Evolutionary conservation across 2,113 vertebrate genomes (phyloP).

Genomic region (Tapirus terrestris): DNA sequence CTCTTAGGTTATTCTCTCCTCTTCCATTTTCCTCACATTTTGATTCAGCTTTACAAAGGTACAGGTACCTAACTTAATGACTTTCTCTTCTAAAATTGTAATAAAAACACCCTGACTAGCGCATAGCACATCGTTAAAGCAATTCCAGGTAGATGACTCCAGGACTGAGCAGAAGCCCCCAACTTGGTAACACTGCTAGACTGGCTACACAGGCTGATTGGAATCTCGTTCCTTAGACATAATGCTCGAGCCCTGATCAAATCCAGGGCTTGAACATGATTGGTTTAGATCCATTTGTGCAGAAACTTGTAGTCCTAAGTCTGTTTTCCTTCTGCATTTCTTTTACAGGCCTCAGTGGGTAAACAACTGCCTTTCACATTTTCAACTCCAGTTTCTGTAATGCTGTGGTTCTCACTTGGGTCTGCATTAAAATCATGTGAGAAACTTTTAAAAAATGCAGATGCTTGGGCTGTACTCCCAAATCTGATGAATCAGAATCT

Average conservation of each 20-base stretch:
- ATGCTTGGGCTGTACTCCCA: background rate
- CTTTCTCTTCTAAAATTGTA: background rate
- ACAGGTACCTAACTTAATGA: background rate
- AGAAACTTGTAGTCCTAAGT: background rate
- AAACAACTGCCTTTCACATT: background rate
- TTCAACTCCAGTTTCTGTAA: background rate
- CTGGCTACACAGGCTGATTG: background rate
- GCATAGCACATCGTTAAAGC: background rate
- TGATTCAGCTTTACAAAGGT: background rate
- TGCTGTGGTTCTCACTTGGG: background rate
- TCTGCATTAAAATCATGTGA: background rate
- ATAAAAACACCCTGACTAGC: background rate
- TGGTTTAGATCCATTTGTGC: conserved; percentile 13
- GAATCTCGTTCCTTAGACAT: background rate
- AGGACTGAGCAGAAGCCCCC: background rate
- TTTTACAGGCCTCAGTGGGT: background rate
- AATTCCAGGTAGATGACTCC: background rate
- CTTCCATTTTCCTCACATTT: background rate
- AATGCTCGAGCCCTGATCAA: background rate
- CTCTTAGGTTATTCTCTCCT: background rate
- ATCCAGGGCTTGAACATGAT: background rate
- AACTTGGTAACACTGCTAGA: background rate
- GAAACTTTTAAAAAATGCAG: background rate
- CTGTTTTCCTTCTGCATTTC: background rate
- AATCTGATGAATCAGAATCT: background rate